Percentiles rank a stretch among this genome's conserved stretches.
Evolutionary conservation across 2,797 vertebrate species (phyloP).

Genomic region (Eurystomus glaucurus): DNA sequence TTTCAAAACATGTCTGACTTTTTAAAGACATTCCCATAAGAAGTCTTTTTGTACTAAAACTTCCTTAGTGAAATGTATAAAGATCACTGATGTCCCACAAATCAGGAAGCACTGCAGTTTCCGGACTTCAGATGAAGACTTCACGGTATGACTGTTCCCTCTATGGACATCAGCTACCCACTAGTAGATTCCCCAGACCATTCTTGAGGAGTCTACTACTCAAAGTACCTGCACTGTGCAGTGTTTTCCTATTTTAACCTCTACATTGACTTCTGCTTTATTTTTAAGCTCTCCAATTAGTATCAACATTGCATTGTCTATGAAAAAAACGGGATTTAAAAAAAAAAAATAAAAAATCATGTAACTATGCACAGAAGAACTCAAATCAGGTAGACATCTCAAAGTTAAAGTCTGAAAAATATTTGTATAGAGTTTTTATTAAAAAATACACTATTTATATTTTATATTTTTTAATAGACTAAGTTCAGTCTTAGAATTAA

Average conservation of each 20-base stretch:
- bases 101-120: neutral
- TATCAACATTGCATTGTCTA: neutral
- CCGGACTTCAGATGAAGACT: neutral
- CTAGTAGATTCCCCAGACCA: neutral
- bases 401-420: neutral
- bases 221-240: neutral
- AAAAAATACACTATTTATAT: neutral
- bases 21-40: neutral
- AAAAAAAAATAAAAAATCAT: neutral
- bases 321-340: neutral
- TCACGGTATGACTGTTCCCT: neutral
- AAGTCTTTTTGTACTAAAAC: neutral
- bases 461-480: neutral
- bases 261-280: neutral
- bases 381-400: neutral
- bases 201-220: neutral
- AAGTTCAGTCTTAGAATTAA: neutral
- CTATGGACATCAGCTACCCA: neutral
- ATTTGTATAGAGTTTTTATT: neutral
- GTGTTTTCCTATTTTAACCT: neutral
- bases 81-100: neutral
- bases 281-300: neutral
- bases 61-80: neutral
- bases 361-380: neutral
- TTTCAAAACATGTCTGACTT: neutral